Conservation (phyloP, 2,113 vertebrate genomes). For the Stigmatopora nigra region DNA sequence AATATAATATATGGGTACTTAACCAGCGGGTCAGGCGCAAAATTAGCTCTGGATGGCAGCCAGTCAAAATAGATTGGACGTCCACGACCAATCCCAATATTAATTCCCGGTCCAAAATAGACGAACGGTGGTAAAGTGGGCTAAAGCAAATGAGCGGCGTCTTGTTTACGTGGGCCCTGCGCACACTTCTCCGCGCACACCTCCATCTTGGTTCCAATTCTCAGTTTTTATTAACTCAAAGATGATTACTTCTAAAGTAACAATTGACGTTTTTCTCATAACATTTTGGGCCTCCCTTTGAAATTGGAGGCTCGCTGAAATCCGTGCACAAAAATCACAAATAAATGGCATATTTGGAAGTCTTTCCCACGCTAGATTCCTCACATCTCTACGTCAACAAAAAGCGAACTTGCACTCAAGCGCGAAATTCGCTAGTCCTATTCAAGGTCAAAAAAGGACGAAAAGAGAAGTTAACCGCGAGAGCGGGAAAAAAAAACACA, state of each 20-base stretch:
- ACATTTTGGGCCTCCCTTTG: no score
- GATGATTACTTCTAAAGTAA: no score
- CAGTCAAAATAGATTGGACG: background rate
- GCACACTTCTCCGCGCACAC: background rate
- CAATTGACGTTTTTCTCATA: no score
- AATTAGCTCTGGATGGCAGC: no score
- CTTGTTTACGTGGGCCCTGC: background rate
- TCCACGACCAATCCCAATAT: no score
- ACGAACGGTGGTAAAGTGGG: slow-evolving; percentile 2
- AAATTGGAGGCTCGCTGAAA: background rate
- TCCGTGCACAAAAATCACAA: background rate
- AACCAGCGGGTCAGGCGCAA: no score
- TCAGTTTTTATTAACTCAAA: no score
- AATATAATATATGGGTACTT: no score
- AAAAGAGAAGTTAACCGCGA: background rate
- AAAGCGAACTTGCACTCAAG: slow-evolving; percentile 26
- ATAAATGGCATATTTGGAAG: background rate
- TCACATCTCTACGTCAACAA: slow-evolving; percentile 62
- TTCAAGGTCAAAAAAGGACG: slow-evolving; percentile 14
- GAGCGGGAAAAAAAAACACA: background rate
- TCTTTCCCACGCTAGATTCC: slow-evolving; percentile 46
- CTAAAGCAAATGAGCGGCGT: background rate
- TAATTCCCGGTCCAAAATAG: background rate
- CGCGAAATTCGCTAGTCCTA: slow-evolving; percentile 40
- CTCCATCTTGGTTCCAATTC: no score